Conservation (phyloP, 2,888 invertebrate species). For the Pseudococcus longispinus region DNA sequence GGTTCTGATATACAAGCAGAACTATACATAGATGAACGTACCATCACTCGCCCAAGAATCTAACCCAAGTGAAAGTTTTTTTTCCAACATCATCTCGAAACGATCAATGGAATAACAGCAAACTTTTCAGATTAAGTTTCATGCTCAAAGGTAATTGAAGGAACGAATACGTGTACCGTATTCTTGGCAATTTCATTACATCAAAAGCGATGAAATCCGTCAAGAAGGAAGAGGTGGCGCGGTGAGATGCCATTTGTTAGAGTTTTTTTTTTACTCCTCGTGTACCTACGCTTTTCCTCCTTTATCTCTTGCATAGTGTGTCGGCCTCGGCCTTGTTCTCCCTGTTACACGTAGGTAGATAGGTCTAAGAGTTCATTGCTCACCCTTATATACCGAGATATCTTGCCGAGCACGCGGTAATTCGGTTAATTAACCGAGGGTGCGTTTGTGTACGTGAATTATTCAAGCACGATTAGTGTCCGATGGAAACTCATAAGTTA, state of each 20-base stretch:
- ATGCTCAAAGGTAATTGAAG: slow-evolving; percentile 51
- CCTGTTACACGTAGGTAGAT: not conserved
- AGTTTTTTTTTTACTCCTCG: not conserved
- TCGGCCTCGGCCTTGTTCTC: not conserved
- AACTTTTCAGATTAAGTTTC: slow-evolving; percentile 51
- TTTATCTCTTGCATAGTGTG: no score
- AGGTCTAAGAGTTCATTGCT: not conserved
- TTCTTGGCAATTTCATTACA: slow-evolving; percentile 49
- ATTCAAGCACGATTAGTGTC: slow-evolving; percentile 21
- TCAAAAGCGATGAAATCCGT: slow-evolving; percentile 35
- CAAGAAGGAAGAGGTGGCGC: not conserved
- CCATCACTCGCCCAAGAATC: not conserved
- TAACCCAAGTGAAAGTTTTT: slow-evolving; percentile 47
- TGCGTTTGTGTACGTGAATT: slow-evolving; percentile 28
- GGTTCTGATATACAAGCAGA: not conserved
- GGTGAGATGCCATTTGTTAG: not conserved
- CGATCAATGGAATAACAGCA: slow-evolving; percentile 50
- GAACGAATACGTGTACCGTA: slow-evolving; percentile 47
- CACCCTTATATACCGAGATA: not conserved
- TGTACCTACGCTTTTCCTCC: not conserved
- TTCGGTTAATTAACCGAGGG: slow-evolving; percentile 17
- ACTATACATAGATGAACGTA: not conserved
- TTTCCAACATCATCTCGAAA: not conserved
- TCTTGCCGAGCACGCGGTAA: slow-evolving; percentile 11
- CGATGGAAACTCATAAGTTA: slow-evolving; percentile 17